These are phyloP conservation scores for Ophraella communa DNA, from an alignment of 2,888 invertebrate species.

Conservation along the genomic window DNA sequence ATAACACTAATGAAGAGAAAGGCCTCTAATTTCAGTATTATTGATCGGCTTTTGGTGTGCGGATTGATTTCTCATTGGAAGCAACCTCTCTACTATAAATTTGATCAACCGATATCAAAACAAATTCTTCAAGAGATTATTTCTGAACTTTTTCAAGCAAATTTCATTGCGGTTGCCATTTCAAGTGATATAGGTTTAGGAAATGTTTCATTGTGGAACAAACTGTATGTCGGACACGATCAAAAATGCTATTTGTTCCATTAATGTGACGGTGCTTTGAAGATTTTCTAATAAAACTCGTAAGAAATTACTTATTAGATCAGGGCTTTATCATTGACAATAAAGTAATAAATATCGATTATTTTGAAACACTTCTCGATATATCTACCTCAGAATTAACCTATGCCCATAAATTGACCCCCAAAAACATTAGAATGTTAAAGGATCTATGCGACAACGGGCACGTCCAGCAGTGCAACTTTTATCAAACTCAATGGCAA, in stretches of 20 bases:
- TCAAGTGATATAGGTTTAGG: not conserved
- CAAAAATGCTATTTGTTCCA: not conserved
- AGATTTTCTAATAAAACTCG: not conserved
- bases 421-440: constrained; percentile 9
- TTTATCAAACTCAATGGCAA: constrained; percentile 16
- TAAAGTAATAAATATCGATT: not conserved
- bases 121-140: too few species aligned
- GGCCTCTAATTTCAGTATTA: not conserved
- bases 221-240: not conserved
- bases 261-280: not conserved
- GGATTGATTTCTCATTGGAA: not conserved
- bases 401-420: constrained; percentile 8
- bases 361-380: not conserved
- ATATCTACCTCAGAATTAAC: constrained; percentile 9
- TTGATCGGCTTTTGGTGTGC: not conserved
- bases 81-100: too few species aligned
- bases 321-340: not conserved
- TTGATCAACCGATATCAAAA: too few species aligned
- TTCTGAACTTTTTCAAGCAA: too few species aligned
- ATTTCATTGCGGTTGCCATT: not conserved
- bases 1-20: not conserved
- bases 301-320: constrained; percentile 5
- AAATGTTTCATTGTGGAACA: not conserved
- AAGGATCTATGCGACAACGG: constrained; percentile 13
- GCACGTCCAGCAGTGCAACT: constrained; percentile 11